Percentiles rank a stretch among this genome's conserved stretches.
These are phyloP conservation scores for Syndactyla subalaris DNA, from an alignment of 2,797 vertebrate genomes.

Conservation along the genomic window DNA sequence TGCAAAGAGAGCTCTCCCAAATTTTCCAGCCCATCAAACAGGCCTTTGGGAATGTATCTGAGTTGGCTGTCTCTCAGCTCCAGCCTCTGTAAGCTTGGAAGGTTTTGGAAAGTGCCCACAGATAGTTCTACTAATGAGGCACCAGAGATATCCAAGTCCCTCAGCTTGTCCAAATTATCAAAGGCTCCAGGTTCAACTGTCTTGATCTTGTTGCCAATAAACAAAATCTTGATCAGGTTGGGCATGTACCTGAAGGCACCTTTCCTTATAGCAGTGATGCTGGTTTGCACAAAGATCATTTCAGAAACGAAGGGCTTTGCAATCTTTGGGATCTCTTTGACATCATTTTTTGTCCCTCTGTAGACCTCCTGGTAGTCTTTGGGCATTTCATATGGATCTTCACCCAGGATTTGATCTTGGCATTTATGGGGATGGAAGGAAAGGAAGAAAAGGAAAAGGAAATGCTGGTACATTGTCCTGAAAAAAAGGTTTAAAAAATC, in stretches of 20 bases:
- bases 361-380: slow-evolving; percentile 68
- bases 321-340: slow-evolving; percentile 71
- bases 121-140: slow-evolving; percentile 68
- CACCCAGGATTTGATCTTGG: background rate
- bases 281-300: slow-evolving; percentile 77
- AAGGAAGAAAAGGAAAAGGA: slow-evolving; percentile 12
- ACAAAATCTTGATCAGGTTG: slow-evolving; percentile 75
- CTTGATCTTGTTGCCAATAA: slow-evolving; percentile 69
- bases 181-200: slow-evolving; percentile 81
- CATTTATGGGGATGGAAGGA: background rate
- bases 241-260: slow-evolving; percentile 76
- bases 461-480: background rate
- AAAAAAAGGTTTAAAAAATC: background rate
- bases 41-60: slow-evolving; percentile 71
- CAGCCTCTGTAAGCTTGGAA: slow-evolving; percentile 75
- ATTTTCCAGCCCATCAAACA: slow-evolving; percentile 77
- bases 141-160: slow-evolving; percentile 74
- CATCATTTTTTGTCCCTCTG: background rate
- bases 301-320: slow-evolving; percentile 65
- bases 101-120: slow-evolving; percentile 75
- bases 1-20: slow-evolving; percentile 72
- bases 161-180: slow-evolving; percentile 74
- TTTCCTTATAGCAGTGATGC: slow-evolving; percentile 71
- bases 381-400: background rate
- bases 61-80: slow-evolving; percentile 77